Evolutionary conservation across 2,888 invertebrate genomes (phyloP).

Genomic region (Schrankia costaestrigalis): DNA sequence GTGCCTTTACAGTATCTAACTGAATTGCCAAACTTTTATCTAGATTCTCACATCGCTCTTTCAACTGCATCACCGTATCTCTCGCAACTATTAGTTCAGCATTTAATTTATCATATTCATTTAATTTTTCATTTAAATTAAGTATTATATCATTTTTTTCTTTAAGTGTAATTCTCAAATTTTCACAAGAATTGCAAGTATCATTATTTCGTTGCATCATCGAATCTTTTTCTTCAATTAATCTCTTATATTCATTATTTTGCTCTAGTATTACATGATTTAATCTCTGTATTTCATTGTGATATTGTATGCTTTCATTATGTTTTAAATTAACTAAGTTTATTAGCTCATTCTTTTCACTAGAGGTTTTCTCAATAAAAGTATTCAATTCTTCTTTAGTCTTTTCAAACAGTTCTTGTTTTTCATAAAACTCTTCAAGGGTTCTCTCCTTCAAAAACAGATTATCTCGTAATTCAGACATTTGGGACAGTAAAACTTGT

Average conservation of each 20-base stretch:
- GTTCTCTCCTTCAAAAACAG: slow-evolving; percentile 46
- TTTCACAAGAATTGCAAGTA: slow-evolving; percentile 56
- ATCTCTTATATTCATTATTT: slow-evolving; percentile 55
- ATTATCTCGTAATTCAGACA: slow-evolving; percentile 39
- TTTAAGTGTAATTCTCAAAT: slow-evolving; percentile 45
- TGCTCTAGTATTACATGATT: slow-evolving; percentile 81
- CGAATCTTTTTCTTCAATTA: slow-evolving; percentile 55
- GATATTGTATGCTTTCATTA: slow-evolving; percentile 91
- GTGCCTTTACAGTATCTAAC: slow-evolving; percentile 82
- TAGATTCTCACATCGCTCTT: slow-evolving; percentile 85
- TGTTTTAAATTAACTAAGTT: slow-evolving; percentile 89
- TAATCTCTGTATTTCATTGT: slow-evolving; percentile 91
- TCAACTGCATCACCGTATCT: slow-evolving; percentile 81
- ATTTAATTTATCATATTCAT: slow-evolving; percentile 54
- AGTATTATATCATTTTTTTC: slow-evolving; percentile 66
- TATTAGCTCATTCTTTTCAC: slow-evolving; percentile 86
- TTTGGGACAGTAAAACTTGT: slow-evolving; percentile 44
- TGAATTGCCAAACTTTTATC: slow-evolving; percentile 85
- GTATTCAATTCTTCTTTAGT: slow-evolving; percentile 50
- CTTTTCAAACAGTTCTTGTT: slow-evolving; percentile 43
- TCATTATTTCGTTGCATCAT: slow-evolving; percentile 34
- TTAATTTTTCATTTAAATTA: slow-evolving; percentile 47
- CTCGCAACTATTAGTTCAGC: slow-evolving; percentile 77
- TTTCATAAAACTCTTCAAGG: slow-evolving; percentile 42
- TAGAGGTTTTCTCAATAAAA: slow-evolving; percentile 46